Evolutionary conservation across 2,888 invertebrate genomes (phyloP).

Genomic region (Spicauda simplicius): DNA sequence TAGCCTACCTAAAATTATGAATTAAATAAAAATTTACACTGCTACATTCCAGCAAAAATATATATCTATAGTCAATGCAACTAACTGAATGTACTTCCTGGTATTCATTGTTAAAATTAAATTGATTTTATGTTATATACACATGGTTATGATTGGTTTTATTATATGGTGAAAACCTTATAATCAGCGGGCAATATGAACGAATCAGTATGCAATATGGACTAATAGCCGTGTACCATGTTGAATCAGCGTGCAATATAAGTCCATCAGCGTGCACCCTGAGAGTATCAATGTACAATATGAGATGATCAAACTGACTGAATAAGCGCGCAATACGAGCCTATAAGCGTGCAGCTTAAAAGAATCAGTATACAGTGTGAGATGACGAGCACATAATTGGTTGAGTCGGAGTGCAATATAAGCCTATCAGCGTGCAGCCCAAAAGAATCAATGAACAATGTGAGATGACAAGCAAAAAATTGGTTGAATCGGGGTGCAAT

Average conservation of each 20-base stretch:
- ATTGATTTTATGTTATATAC: too few species aligned
- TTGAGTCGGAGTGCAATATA: background rate
- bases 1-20: too few species aligned
- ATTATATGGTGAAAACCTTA: background rate
- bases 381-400: background rate
- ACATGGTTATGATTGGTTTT: too few species aligned
- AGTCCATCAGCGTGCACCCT: background rate
- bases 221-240: too few species aligned
- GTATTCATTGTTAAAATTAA: too few species aligned
- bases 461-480: too few species aligned
- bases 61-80: too few species aligned
- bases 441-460: too few species aligned
- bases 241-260: background rate
- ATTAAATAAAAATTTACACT: too few species aligned
- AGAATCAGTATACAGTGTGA: background rate
- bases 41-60: too few species aligned
- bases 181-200: background rate
- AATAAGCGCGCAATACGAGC: background rate
- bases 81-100: too few species aligned
- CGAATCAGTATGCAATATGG: background rate
- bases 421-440: background rate
- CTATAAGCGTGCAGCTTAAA: background rate
- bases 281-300: background rate
- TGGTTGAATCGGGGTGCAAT: too few species aligned
- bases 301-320: background rate